Conservation (phyloP, 2,113 vertebrate species). For the Neodon shergylaensis region DNA sequence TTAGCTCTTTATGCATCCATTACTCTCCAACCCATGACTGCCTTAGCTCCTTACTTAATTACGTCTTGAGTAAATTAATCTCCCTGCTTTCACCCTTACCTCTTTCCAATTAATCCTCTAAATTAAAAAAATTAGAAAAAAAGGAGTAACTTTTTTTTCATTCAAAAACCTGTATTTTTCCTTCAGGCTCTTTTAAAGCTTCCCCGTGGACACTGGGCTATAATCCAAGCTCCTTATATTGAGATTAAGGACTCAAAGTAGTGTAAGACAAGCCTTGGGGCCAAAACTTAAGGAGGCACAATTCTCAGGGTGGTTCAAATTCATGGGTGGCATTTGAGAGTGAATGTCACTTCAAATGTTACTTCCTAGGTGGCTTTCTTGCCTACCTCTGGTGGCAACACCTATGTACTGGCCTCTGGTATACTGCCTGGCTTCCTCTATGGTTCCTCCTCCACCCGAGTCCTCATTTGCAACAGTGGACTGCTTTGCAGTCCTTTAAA, state of each 20-base stretch:
- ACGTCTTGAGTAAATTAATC: not conserved
- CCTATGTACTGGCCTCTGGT: not conserved
- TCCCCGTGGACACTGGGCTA: not conserved
- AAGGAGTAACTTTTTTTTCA: not conserved
- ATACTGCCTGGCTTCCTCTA: not conserved
- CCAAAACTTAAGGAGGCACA: not conserved
- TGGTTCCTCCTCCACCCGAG: not conserved
- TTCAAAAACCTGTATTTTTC: not conserved
- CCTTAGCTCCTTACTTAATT: not conserved
- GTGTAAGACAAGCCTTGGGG: not conserved
- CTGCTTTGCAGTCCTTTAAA: not conserved
- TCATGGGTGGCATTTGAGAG: not conserved
- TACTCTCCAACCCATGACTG: not conserved
- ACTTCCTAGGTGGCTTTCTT: not conserved
- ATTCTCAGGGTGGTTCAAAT: not conserved
- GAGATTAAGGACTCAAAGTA: not conserved
- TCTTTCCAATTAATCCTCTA: not conserved
- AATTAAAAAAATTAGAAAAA: not conserved
- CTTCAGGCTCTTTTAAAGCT: constrained; percentile 13
- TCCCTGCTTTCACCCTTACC: not conserved
- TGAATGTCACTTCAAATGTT: constrained; percentile 18
- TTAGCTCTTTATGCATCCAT: not conserved
- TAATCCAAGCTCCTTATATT: constrained; percentile 14
- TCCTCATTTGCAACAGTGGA: constrained; percentile 12
- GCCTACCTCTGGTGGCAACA: not conserved